Base-by-base conservation (phyloP, 2,113 vertebrate species). In the Labrus mixtus region DNA sequence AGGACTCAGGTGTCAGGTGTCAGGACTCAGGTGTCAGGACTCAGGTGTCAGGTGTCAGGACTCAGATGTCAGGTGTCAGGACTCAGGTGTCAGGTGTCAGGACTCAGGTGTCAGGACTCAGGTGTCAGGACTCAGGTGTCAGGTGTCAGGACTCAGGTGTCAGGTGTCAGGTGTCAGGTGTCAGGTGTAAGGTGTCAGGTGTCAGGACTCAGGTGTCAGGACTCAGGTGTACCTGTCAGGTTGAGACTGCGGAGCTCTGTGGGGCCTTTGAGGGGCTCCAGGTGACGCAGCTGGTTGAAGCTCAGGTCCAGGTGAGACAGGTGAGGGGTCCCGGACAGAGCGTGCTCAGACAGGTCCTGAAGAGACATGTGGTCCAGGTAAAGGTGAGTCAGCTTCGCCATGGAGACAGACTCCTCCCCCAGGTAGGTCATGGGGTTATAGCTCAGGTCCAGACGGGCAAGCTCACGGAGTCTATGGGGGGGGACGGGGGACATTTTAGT, bases 361-460 rank as follows among this genome's bases (percentile, higher is more conserved):
- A 99, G 93, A 20, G 95, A 93, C 11, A 96, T 95, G 1, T 97
- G 95, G 85, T 96, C 91, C 57, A 99, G 91, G 85, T 87, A 85
- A 58, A 99, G 95, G 65, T 96, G 95, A 20, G 93, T 96, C 29
- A 99, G 95, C 0, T 95, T 95, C 0, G 91, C 81, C 95, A 98
- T 96, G 72, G 89, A 93, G 72, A 98, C 76, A 0, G 95, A 93
- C 60, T 97, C 96, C 79, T 99, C 96, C 0, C 94, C 93, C 1
- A 95, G 56, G 0, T 96, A 97, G 58, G 93, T 96, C 92, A 98
- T 96, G 8, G 96, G 96, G 82, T 99, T 99, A 92, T 95, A 92
- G 74, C 96, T 95, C 86, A 99, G 78, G 58, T 99, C 96, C 45
- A 99, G 93, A 0, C 86, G 78, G 0, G 82, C 95, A 59, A 96